Percentiles rank a stretch among this genome's conserved stretches.
phyloP scores from a whole-genome alignment of 2,888 invertebrate genomes.

The Brenthis ino region DNA sequence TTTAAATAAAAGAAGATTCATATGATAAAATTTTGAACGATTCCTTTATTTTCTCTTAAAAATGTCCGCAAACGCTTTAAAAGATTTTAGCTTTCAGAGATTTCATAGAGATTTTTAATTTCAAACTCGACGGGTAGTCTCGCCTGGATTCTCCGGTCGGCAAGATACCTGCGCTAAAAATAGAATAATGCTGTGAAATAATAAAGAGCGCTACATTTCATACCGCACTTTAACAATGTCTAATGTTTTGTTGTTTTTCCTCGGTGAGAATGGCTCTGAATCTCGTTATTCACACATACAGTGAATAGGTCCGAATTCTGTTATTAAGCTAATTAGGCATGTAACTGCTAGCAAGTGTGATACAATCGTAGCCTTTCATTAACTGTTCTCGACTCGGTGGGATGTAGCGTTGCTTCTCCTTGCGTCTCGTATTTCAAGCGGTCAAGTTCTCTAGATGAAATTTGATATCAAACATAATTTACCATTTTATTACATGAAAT shows the following conservation, averaged over 20 bases:
- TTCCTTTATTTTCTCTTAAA: constrained; percentile 19
- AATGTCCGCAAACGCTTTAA: constrained; percentile 38
- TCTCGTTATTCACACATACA: constrained; percentile 46
- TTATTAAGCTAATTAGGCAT: constrained; percentile 62
- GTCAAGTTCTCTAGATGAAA: constrained; percentile 59
- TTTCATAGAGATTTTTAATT: constrained; percentile 61
- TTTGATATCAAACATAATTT: constrained; percentile 44
- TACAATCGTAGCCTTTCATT: constrained; percentile 50
- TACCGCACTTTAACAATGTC: constrained; percentile 45
- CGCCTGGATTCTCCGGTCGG: constrained; percentile 51
- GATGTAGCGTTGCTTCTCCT: constrained; percentile 43
- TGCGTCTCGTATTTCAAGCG: constrained; percentile 46
- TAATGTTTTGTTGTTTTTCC: constrained; percentile 43
- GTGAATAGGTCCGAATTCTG: constrained; percentile 40
- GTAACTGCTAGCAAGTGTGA: constrained; percentile 50
- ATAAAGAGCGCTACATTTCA: constrained; percentile 58
- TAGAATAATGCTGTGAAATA: constrained; percentile 55
- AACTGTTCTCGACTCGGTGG: constrained; percentile 39
- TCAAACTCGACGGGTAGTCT: constrained; percentile 47
- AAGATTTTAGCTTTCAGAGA: constrained; percentile 50
- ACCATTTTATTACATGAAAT: constrained; percentile 39
- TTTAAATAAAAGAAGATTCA: constrained; percentile 1
- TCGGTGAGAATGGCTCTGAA: constrained; percentile 38
- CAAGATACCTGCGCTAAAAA: constrained; percentile 60
- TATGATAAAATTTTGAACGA: constrained; percentile 6